Base-by-base conservation (phyloP, 1,140 invertebrate species). In the Phocides pigmalion region DNA sequence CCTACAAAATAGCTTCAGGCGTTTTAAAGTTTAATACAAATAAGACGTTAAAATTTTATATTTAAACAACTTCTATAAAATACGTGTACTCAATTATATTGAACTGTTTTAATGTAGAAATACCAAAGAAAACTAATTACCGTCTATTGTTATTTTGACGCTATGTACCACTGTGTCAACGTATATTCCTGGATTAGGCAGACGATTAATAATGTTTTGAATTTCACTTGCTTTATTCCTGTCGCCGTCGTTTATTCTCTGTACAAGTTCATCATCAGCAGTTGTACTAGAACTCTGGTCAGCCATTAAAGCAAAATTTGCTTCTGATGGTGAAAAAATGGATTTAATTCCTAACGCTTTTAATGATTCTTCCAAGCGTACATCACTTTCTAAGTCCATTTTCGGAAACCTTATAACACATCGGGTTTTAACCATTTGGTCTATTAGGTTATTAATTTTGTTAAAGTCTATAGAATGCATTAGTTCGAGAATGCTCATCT, bases 301-400 rank as follows among this genome's bases (percentile, higher is more conserved):
- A 0, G 94, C 92, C 58, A 95, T 80, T 2, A 94, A 82, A 1
- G 93, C 94, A 25, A 96, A 93, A 81, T 96, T 94, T 0, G 95
- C 94, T 20, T 80, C 72, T 0, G 8, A n/a, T 0, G 93, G 87
- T 56, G 93, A 77, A 75, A 97, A 97, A 11, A 96, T 82, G 0
- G 94, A 93, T 0, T 66, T 77, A 0, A 96, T 68, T 0, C 96
- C 96, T 4, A 97, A 66, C n/a, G 79, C 72, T 62, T 92, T 72
- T 3, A 96, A 82, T 0, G 93, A 74, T 0, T 87, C 53, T 22
- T 91, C 93, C 22, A 97, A 82, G 39, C 93, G 89, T 1, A 94
- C 72, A 0, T 87, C 93, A 8, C 87, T 92, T 56, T 94, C 92
- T 0, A 97, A 69, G 66, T 94, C 93, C 94, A 97, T 96, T 76